Evolutionary conservation across 2,888 invertebrate species (phyloP).

Genomic region (Nezara viridula): DNA sequence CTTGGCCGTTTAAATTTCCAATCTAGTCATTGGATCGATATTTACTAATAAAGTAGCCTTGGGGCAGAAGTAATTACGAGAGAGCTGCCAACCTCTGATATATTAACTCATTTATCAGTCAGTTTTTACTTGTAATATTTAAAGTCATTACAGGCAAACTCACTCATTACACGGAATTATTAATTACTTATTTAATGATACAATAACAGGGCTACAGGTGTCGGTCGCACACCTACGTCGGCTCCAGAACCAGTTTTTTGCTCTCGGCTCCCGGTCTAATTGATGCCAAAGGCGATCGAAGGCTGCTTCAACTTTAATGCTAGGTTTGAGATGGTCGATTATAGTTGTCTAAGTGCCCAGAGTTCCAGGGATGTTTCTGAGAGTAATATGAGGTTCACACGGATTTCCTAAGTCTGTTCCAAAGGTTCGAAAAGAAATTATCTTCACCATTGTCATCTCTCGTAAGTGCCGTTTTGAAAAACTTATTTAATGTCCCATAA

Average conservation of each 20-base stretch:
- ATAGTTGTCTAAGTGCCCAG: neutral
- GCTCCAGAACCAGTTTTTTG: neutral
- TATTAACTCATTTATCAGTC: constrained; percentile 24
- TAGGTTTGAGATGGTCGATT: constrained; percentile 13
- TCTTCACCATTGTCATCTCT: too few relatives aligned
- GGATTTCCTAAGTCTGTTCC: neutral
- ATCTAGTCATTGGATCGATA: neutral
- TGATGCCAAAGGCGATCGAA: constrained; percentile 31
- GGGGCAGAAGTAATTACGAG: neutral
- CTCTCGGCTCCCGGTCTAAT: neutral
- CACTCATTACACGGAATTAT: constrained; percentile 30
- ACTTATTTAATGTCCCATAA: too few relatives aligned
- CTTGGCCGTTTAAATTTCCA: neutral
- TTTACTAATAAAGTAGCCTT: neutral
- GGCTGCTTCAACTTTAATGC: constrained; percentile 4
- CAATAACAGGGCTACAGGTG: constrained; percentile 25
- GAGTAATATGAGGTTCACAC: neutral
- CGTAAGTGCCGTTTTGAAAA: too few relatives aligned
- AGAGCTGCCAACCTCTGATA: neutral
- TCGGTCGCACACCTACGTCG: constrained; percentile 12
- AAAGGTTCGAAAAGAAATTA: neutral
- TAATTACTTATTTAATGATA: constrained; percentile 36
- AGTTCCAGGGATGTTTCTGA: neutral
- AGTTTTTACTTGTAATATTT: constrained; percentile 31
- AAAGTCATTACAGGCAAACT: constrained; percentile 19